Conservation (phyloP, 2,797 vertebrate genomes). For the Masticophis lateralis region DNA sequence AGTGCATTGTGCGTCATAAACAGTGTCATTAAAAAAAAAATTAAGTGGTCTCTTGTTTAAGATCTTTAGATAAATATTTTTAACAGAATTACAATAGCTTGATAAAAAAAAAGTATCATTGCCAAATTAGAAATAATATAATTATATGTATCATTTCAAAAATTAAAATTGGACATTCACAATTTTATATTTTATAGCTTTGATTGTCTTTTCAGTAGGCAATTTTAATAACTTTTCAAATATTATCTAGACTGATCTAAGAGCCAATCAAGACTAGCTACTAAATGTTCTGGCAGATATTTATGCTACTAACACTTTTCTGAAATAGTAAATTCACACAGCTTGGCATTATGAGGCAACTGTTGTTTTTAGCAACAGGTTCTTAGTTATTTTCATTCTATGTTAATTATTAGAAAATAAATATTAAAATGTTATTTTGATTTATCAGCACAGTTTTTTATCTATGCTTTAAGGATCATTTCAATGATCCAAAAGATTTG, state of each 20-base stretch:
- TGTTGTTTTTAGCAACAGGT: neutral
- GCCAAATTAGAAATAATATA: slow-evolving; percentile 12
- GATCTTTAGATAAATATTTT: slow-evolving; percentile 2
- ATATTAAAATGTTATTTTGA: neutral
- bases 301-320: neutral
- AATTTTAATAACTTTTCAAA: neutral
- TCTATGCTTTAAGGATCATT: neutral
- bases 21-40: slow-evolving; percentile 20
- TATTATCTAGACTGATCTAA: neutral
- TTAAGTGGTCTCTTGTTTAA: slow-evolving; percentile 34
- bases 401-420: neutral
- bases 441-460: neutral
- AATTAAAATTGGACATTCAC: neutral
- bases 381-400: neutral
- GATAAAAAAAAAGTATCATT: slow-evolving; percentile 11
- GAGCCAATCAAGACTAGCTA: neutral
- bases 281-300: neutral
- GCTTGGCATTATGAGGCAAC: neutral
- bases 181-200: neutral
- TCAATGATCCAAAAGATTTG: neutral
- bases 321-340: neutral
- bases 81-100: slow-evolving; percentile 27
- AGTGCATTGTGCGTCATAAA: slow-evolving; percentile 39
- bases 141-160: neutral
- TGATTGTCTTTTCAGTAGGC: neutral